These are phyloP conservation scores for Dolichopus griseipennis DNA, from an alignment of 2,888 invertebrate species.

Conservation along the genomic window DNA sequence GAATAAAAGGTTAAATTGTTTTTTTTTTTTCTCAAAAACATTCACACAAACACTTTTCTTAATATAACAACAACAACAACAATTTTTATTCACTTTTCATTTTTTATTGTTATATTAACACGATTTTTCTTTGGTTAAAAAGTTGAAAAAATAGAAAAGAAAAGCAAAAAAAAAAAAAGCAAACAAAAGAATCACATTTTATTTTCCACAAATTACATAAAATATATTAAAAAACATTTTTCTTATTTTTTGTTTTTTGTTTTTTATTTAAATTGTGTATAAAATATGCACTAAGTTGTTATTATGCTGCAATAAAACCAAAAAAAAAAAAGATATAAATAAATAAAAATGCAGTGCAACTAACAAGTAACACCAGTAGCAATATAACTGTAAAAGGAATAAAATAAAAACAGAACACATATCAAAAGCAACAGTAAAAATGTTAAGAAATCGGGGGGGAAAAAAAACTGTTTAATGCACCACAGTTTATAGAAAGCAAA, in stretches of 20 bases:
- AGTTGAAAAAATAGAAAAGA: background rate
- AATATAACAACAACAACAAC: too few species aligned
- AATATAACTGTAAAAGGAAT: too few species aligned
- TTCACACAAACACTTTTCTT: too few species aligned
- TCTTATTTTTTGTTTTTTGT: too few species aligned
- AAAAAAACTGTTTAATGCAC: too few species aligned
- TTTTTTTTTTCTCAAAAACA: too few species aligned
- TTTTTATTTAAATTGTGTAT: background rate
- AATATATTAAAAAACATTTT: background rate
- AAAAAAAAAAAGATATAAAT: too few species aligned
- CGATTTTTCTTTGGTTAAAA: background rate
- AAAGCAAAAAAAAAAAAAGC: background rate
- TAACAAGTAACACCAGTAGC: background rate
- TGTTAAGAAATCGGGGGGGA: too few species aligned
- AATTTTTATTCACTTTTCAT: background rate
- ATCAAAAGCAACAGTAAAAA: too few species aligned
- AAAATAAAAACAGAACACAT: background rate
- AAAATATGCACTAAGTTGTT: background rate
- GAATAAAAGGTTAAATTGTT: too few species aligned
- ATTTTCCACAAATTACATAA: background rate
- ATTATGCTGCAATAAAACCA: background rate
- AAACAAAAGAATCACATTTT: background rate
- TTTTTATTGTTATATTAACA: background rate
- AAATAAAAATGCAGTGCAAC: too few species aligned
- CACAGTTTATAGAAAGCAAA: too few species aligned